A percentile compares a stretch with the other conserved stretches of the same genome.
Conservation (phyloP, 1,140 invertebrate species). For the Drosophila gunungcola region DNA sequence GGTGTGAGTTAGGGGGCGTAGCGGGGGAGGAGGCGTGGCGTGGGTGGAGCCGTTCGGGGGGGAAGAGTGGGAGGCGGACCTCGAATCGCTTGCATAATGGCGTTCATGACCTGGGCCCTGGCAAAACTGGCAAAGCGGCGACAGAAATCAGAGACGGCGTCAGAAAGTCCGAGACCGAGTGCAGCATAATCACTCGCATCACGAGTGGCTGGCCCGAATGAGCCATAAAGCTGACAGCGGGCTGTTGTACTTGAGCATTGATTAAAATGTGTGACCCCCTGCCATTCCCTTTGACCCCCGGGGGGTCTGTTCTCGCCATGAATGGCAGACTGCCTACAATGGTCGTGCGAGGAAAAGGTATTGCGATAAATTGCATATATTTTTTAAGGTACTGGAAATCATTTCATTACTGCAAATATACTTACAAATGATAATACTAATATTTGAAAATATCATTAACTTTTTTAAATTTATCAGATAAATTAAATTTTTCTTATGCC, state of each 20-base stretch:
- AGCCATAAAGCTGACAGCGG: slow-evolving; percentile 57
- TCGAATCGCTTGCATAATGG: slow-evolving; percentile 58
- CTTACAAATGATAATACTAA: too few relatives aligned
- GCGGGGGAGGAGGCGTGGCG: not conserved
- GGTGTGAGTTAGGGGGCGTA: not conserved
- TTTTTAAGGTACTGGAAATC: not conserved
- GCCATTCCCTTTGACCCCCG: slow-evolving; percentile 4
- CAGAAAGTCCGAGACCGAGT: slow-evolving; percentile 35
- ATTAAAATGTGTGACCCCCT: slow-evolving; percentile 71
- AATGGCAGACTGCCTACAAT: slow-evolving; percentile 32
- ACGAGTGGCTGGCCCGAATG: slow-evolving; percentile 51
- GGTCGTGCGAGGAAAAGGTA: slow-evolving; percentile 16
- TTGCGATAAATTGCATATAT: slow-evolving; percentile 2
- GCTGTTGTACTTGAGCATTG: slow-evolving; percentile 75
- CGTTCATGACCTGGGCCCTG: slow-evolving; percentile 75
- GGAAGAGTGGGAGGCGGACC: slow-evolving; percentile 39
- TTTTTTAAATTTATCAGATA: too few relatives aligned
- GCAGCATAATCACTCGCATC: slow-evolving; percentile 60
- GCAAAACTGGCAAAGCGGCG: slow-evolving; percentile 43
- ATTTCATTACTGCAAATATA: not conserved
- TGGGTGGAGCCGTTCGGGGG: not conserved
- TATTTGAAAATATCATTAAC: too few relatives aligned
- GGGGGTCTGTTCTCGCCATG: slow-evolving; percentile 27
- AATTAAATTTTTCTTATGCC: too few relatives aligned
- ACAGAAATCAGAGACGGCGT: slow-evolving; percentile 43